Evolutionary conservation across 2,113 vertebrate genomes (phyloP).

Genomic region (Limnothrissa miodon): DNA sequence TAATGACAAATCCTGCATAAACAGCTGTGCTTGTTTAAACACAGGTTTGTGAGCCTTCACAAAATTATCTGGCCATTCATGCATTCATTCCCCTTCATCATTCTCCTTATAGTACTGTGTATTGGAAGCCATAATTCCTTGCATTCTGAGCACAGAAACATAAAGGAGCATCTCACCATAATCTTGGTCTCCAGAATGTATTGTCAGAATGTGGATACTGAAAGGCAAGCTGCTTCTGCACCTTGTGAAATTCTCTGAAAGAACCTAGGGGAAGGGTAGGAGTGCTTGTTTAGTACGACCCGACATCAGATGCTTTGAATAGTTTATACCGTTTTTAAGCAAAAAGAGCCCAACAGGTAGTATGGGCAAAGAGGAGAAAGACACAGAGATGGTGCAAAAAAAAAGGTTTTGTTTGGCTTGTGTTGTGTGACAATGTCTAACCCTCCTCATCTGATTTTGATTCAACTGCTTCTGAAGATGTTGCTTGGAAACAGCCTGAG

Average conservation of each 20-base stretch:
- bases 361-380: not conserved
- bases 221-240: not conserved
- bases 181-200: not conserved
- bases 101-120: not conserved
- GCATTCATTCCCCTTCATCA: not conserved
- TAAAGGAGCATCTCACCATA: not conserved
- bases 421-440: not conserved
- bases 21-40: not conserved
- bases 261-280: not conserved
- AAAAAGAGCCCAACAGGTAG: not conserved
- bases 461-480: slow-evolving; percentile 30
- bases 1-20: too few species aligned
- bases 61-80: not conserved
- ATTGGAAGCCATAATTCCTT: not conserved
- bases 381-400: not conserved
- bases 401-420: not conserved
- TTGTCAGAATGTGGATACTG: too few species aligned
- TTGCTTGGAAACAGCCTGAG: slow-evolving; percentile 61
- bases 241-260: not conserved
- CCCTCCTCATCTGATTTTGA: slow-evolving; percentile 31
- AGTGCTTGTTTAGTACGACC: not conserved
- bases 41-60: not conserved
- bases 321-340: not conserved
- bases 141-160: not conserved
- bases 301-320: not conserved